Conservation (phyloP, 2,113 vertebrate genomes). For the Ariopsis seemanni region DNA sequence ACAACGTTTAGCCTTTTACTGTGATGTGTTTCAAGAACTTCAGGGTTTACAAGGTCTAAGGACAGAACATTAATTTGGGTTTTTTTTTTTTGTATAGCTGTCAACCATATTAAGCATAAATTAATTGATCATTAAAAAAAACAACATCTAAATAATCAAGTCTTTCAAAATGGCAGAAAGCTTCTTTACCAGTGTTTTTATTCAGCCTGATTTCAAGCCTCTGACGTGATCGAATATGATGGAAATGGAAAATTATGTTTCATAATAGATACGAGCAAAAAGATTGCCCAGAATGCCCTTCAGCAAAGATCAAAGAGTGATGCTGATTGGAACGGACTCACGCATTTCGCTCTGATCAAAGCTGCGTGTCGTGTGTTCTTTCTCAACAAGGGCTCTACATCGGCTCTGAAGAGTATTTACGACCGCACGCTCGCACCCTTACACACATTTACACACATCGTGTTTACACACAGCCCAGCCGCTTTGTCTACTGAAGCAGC, state of each 20-base stretch:
- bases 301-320: conserved; percentile 52
- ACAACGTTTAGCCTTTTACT: conserved; percentile 3
- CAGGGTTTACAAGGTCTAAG: not conserved
- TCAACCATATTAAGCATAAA: not conserved
- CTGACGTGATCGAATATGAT: conserved; percentile 32
- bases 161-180: not conserved
- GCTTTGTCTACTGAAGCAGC: not conserved
- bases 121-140: not conserved
- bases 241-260: conserved; percentile 31
- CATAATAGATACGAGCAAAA: conserved; percentile 31
- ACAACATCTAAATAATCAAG: not conserved
- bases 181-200: not conserved
- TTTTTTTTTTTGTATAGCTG: not conserved
- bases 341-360: conserved; percentile 49
- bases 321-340: conserved; percentile 38
- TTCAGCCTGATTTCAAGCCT: conserved; percentile 9
- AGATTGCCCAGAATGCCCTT: conserved; percentile 37
- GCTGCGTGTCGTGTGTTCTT: conserved; percentile 31
- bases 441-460: not conserved
- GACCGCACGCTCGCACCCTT: conserved; percentile 10
- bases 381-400: conserved; percentile 34
- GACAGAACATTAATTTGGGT: not conserved
- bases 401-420: conserved; percentile 30
- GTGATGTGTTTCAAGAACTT: not conserved
- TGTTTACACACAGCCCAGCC: conserved; percentile 12